Conservation (phyloP, 2,888 invertebrate genomes). For the Pristionchus maxplancki region DNA sequence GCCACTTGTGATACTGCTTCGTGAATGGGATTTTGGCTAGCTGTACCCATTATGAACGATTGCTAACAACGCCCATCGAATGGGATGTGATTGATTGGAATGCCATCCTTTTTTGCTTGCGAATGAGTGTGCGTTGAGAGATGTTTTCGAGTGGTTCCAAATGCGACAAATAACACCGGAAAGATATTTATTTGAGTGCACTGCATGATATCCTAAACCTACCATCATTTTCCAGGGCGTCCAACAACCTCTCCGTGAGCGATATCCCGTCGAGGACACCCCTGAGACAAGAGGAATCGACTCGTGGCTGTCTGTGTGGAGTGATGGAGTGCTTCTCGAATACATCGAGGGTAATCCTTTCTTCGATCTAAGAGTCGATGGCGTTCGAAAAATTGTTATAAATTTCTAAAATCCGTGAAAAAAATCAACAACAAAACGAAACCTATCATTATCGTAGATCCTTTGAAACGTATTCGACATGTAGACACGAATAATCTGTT, state of each 20-base stretch:
- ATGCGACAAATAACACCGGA: too few relatives aligned
- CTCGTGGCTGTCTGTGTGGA: constrained; percentile 95
- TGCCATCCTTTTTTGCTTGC: not conserved
- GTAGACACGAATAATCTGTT: too few relatives aligned
- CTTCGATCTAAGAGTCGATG: constrained; percentile 81
- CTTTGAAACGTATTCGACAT: too few relatives aligned
- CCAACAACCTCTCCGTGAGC: constrained; percentile 94
- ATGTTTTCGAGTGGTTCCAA: not conserved
- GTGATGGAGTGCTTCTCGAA: constrained; percentile 92
- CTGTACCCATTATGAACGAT: not conserved
- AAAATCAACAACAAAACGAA: too few relatives aligned
- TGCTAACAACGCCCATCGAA: constrained; percentile 6
- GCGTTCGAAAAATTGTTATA: not conserved
- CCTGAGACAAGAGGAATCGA: constrained; percentile 91
- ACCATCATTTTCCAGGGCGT: constrained; percentile 73
- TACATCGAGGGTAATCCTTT: constrained; percentile 90
- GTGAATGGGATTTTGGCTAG: not conserved
- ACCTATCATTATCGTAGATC: too few relatives aligned
- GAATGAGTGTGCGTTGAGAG: not conserved
- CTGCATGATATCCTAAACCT: too few relatives aligned
- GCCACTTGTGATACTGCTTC: not conserved
- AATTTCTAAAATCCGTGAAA: not conserved
- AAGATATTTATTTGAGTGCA: too few relatives aligned
- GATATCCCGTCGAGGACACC: constrained; percentile 95
- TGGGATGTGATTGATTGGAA: not conserved